Base-by-base conservation (phyloP, 2,113 vertebrate genomes). In the Echinops telfairi region DNA sequence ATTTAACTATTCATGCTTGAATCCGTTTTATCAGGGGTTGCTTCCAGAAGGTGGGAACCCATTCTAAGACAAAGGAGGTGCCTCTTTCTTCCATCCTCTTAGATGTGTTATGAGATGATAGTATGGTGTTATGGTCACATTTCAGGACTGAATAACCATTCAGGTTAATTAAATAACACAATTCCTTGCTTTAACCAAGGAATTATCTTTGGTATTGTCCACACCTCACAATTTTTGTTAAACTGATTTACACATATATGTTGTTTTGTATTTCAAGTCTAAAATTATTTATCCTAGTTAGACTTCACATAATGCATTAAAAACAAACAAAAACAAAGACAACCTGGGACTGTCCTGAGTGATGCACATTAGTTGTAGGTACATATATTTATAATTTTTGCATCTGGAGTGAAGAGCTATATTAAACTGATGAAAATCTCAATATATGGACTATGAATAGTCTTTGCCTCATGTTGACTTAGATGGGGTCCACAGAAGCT, bases 251-350 rank as follows among this genome's bases (percentile, higher is more conserved):
- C 31, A 31, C 33, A 2, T 73, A 43, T 68, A 71, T 38, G 25
- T 19, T 14, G 9, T 81, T 87, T 83, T 93, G 22, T 58, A 40
- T 93, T 93, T 92, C 36, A 20, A 38, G 62, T 92, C 64, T 93
- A 38, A 85, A 91, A 17, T 95, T 85, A 43, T 86, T 66, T 27
- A 75, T 81, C 79, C 6, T 64, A 15, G 20, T 68, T 83, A 75
- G 31, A 47, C 8, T 68, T 31, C 25, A 15, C 19, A 12, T 33
- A 71, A 16, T 62, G 60, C 19, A 22, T 20, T 23, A 62, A 62
- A 62, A 62, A 19, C 60, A 62, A 53, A 53, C 47, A 53, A 53
- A 53, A 53, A 62, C 60, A 62, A 62, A 62, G 12, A 62, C 1
- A 19, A 62, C 19, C 16, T 22, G 60, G 60, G 19, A 62, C 22